phyloP scores from a whole-genome alignment of 2,888 invertebrate species.

The Furcula furcula region DNA sequence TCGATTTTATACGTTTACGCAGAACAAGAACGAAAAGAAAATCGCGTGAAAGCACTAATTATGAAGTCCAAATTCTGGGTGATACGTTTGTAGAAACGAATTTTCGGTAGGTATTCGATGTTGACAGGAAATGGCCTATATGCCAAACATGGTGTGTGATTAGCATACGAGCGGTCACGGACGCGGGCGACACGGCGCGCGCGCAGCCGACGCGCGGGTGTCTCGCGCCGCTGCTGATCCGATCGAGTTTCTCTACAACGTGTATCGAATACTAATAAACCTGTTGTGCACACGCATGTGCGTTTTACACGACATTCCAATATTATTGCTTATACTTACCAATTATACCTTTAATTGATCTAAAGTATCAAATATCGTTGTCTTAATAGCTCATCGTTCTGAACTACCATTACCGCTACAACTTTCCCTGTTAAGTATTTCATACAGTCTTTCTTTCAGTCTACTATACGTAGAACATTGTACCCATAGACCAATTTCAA shows the following conservation, averaged over 20 bases:
- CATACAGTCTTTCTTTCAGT: no score
- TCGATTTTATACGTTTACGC: constrained; percentile 2
- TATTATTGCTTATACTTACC: no score
- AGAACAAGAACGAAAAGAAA: constrained; percentile 16
- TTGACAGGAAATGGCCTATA: constrained; percentile 62
- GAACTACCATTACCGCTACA: no score
- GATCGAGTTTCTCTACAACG: constrained; percentile 57
- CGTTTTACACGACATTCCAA: constrained; percentile 1
- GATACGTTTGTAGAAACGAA: constrained; percentile 32
- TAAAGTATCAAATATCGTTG: no score
- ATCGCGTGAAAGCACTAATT: constrained; percentile 27
- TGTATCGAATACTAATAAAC: constrained; percentile 46
- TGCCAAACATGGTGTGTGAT: constrained; percentile 52
- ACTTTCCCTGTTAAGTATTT: no score
- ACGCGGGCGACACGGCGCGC: constrained; percentile 24
- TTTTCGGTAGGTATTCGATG: constrained; percentile 51
- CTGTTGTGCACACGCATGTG: constrained; percentile 20
- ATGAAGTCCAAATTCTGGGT: constrained; percentile 30
- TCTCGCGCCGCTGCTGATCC: constrained; percentile 23
- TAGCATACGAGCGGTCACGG: constrained; percentile 60
- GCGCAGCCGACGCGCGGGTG: constrained; percentile 21
- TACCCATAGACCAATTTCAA: no score
- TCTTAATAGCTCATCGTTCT: no score
- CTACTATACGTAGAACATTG: no score
- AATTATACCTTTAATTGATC: no score